Base-by-base conservation (phyloP, 2,888 invertebrate species). In the Acheta domesticus region DNA sequence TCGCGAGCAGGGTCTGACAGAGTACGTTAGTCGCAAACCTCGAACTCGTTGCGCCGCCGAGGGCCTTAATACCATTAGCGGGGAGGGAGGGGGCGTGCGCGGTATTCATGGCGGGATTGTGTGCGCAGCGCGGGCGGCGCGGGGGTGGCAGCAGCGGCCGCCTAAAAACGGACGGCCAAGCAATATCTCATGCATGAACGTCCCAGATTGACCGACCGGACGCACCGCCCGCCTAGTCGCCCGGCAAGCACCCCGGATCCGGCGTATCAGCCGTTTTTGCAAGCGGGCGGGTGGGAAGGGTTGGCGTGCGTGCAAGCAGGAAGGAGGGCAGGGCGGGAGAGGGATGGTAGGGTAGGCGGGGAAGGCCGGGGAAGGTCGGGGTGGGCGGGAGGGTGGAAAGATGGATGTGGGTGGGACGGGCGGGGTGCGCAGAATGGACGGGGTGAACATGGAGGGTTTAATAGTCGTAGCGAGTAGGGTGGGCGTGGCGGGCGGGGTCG, bases 161-260 rank as follows among this genome's bases (percentile, higher is more conserved):
- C 62, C 14, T n/a, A 62, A 62, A 62, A 62, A 62, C 62, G 62
- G 14, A 62, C n/a, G 62, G 62, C 8, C 62, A 16, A 12, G 62
- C 62, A 62, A 62, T 62, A 62, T 62, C 62, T 62, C 62, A 62
- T 62, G 62, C 62, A 62, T 62, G 62, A 62, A n/a, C 62, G 62
- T 62, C 62, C 62, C 62, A 62, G 62, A 62, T 62, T 62, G 62
- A 62, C 62, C n/a, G 62, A 8, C 62, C 62, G 36, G 36, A 36
- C 36, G 36, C 36, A 36, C 36, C n/a, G 12, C 50, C 50, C 50
- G 50, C 50, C 50, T 2, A 23, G 23, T 2, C 62, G 62, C n/a
- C 62, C 14, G 62, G 4, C 62, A 16, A 14, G 16, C 62, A 14
- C 62, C 14, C 62, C 1, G 16, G 14, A 62, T 19, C 16, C 62